These are phyloP conservation scores for Meloidogyne floridensis DNA, from an alignment of 1,140 invertebrate genomes.

Conservation along the genomic window DNA sequence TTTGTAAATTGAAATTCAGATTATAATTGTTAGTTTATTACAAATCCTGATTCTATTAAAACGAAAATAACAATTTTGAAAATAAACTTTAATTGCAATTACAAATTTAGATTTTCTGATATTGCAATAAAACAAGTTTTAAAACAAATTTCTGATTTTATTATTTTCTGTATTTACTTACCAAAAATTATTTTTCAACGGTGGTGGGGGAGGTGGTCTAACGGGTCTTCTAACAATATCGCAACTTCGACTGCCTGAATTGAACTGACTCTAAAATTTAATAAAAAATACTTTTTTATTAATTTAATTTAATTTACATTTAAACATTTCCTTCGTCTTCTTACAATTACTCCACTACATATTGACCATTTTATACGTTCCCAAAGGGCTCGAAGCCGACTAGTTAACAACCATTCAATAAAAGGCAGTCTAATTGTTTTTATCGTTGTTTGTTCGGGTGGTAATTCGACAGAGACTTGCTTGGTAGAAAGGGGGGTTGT, in stretches of 20 bases:
- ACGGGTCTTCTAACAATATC: not conserved
- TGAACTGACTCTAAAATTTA: not conserved
- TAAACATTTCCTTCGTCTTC: not conserved
- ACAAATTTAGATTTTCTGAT: no score
- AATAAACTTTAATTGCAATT: no score
- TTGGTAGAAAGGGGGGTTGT: no score
- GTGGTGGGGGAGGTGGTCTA: conserved; percentile 16
- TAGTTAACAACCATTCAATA: not conserved
- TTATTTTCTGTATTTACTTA: not conserved
- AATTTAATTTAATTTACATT: not conserved
- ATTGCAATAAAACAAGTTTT: no score
- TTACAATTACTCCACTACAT: conserved; percentile 2
- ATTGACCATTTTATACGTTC: not conserved
- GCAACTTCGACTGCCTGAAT: not conserved
- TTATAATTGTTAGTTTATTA: no score
- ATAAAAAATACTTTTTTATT: not conserved
- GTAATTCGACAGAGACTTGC: not conserved
- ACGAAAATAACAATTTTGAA: no score
- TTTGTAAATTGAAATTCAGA: no score
- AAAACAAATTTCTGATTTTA: no score
- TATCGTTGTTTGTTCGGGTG: not conserved
- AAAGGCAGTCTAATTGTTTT: not conserved
- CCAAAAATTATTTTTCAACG: not conserved
- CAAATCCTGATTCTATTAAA: no score
- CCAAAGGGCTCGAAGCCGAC: not conserved